These are phyloP conservation scores for Heteromurus nitidus DNA, from an alignment of 2,888 invertebrate genomes.

Conservation along the genomic window DNA sequence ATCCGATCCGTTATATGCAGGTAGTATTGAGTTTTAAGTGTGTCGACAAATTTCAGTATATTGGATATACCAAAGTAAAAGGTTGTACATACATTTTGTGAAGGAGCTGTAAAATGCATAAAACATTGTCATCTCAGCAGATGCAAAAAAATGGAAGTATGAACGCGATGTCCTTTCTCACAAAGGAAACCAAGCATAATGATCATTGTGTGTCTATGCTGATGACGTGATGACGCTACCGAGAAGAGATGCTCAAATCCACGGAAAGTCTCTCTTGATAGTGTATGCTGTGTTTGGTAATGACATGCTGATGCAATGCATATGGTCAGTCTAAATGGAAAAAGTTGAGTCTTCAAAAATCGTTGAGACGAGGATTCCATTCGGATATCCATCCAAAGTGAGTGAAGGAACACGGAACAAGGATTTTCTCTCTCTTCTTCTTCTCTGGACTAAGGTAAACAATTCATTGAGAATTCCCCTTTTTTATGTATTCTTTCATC, in stretches of 20 bases:
- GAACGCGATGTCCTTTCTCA: slow-evolving; percentile 5
- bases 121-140: slow-evolving; percentile 73
- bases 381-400: not conserved
- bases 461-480: slow-evolving; percentile 60
- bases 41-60: too few species aligned
- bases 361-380: too few species aligned
- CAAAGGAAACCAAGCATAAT: slow-evolving; percentile 24
- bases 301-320: slow-evolving; percentile 13
- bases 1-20: too few species aligned
- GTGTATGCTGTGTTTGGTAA: not conserved
- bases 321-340: slow-evolving; percentile 35
- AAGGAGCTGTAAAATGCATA: slow-evolving; percentile 72
- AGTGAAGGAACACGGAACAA: slow-evolving; percentile 1
- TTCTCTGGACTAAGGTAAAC: slow-evolving; percentile 69
- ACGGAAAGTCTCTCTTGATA: slow-evolving; percentile 8
- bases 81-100: too few species aligned
- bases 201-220: slow-evolving; percentile 40
- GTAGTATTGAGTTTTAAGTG: too few species aligned
- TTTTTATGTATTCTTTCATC: slow-evolving; percentile 42
- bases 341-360: slow-evolving; percentile 23
- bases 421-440: too few species aligned
- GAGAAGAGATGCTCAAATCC: not conserved
- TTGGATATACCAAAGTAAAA: not conserved
- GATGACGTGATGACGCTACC: slow-evolving; percentile 31
- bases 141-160: slow-evolving; percentile 22